Evolutionary conservation across 2,888 invertebrate species (phyloP), one percentile per base, ranked within the genome.

Genomic region (Chironomus tentans): DNA sequence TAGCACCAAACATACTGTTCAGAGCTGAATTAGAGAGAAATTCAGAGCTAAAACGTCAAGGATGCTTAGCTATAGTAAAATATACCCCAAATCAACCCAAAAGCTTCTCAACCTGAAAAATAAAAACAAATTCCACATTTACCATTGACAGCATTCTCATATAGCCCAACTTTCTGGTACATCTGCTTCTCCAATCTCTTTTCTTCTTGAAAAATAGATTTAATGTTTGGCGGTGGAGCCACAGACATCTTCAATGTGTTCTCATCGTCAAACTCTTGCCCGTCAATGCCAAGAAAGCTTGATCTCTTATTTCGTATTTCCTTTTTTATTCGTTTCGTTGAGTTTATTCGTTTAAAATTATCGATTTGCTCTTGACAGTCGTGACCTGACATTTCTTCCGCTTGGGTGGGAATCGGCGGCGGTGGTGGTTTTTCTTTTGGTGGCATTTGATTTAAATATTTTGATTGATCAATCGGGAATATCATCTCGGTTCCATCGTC

Each of bases 371-470:
- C 85, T 28, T 79, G 78, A 38, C 38, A 38, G 10, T 38, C 38
- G 38, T 38, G 38, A 69, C 80, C 83, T 50, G 82, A 80, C 10
- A 83, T 80, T 76, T 71, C 71, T 13, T n/a, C 38, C 13, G 18
- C 6, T 61, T 62, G 38, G 0, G 22, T 13, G 1, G 89, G 89
- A 74, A 86, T 86, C 0, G 92, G 92, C 2, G 92, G 92, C 12
- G 94, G 94, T 1, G 94, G 94, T 38, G 94, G 94, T 80, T 93
- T 93, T 81, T 93, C 93, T 80, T 90, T 92, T n/a, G 92, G 92
- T 13, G 93, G 93, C 80, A 92, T 91, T 80, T 90, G 78, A 61
- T 83, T 75, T 46, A 73, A 65, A 47, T 73, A 73, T 24, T 73
- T 62, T 15, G 73, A 73, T 73, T 73, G 73, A 65, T 68, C 68